Conservation (phyloP, 1,140 invertebrate species). For the Euura saliciscinereae region DNA sequence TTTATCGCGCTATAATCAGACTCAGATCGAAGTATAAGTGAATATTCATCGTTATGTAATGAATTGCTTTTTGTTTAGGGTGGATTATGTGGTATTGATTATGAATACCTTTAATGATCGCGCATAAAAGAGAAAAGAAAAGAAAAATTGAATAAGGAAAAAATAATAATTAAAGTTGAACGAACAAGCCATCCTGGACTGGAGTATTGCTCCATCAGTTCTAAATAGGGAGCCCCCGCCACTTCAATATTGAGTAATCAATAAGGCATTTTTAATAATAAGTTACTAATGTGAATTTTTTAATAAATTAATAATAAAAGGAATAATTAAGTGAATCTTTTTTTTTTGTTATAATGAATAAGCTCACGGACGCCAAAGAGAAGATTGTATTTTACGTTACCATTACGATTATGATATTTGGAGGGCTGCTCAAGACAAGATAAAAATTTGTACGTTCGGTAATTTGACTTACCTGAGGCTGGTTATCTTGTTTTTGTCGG, state of each 20-base stretch:
- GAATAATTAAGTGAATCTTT: slow-evolving; percentile 12
- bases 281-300: slow-evolving; percentile 57
- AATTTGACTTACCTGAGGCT: not conserved
- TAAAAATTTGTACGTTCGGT: not conserved
- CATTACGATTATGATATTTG: not conserved
- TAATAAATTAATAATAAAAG: slow-evolving; percentile 53
- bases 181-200: not conserved
- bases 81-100: slow-evolving; percentile 21
- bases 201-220: not conserved
- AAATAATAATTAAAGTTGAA: not conserved
- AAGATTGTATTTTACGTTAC: not conserved
- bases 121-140: slow-evolving; percentile 29
- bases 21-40: not conserved
- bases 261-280: slow-evolving; percentile 57
- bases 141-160: not conserved
- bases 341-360: not conserved
- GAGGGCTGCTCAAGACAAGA: too few species aligned
- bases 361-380: slow-evolving; percentile 3
- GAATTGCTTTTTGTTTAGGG: slow-evolving; percentile 25
- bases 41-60: not conserved
- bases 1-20: not conserved
- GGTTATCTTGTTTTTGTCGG: not conserved
- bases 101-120: slow-evolving; percentile 39
- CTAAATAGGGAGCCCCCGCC: slow-evolving; percentile 26
- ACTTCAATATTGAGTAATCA: slow-evolving; percentile 54